phyloP scores from a whole-genome alignment of 2,888 invertebrate genomes.

The Cephonodes hylas region DNA sequence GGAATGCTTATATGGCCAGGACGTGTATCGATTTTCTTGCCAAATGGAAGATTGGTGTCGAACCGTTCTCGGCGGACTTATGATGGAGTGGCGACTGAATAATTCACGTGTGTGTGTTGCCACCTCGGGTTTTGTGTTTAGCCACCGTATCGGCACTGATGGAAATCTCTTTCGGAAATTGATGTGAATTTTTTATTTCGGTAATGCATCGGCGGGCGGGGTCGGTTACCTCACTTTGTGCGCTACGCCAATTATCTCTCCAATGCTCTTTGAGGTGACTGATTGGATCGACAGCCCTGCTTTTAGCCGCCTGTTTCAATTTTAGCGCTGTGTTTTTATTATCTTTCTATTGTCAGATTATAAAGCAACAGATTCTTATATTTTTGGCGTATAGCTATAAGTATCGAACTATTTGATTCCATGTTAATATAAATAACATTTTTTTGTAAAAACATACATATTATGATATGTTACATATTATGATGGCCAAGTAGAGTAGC shows the following conservation, averaged over 20 bases:
- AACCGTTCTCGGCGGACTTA: constrained; percentile 76
- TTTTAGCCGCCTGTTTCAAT: constrained; percentile 34
- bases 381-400: not conserved
- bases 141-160: constrained; percentile 67
- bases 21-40: constrained; percentile 81
- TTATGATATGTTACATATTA: no score
- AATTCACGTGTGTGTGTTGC: constrained; percentile 65
- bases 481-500: not conserved
- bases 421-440: no score
- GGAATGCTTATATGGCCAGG: constrained; percentile 82
- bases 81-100: constrained; percentile 75
- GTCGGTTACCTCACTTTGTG: constrained; percentile 44
- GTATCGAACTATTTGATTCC: not conserved
- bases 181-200: constrained; percentile 73
- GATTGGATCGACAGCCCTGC: constrained; percentile 59
- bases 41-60: constrained; percentile 82
- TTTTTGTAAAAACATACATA: no score
- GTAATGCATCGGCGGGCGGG: constrained; percentile 62
- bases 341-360: not conserved
- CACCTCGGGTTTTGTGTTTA: constrained; percentile 64
- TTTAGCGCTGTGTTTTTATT: not conserved
- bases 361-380: constrained; percentile 11
- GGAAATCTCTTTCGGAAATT: constrained; percentile 67
- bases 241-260: constrained; percentile 61
- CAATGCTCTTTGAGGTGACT: constrained; percentile 66